A percentile compares a stretch with the other conserved stretches of the same genome.
Conservation (phyloP, 2,888 invertebrate genomes). For the Melieria crassipennis region DNA sequence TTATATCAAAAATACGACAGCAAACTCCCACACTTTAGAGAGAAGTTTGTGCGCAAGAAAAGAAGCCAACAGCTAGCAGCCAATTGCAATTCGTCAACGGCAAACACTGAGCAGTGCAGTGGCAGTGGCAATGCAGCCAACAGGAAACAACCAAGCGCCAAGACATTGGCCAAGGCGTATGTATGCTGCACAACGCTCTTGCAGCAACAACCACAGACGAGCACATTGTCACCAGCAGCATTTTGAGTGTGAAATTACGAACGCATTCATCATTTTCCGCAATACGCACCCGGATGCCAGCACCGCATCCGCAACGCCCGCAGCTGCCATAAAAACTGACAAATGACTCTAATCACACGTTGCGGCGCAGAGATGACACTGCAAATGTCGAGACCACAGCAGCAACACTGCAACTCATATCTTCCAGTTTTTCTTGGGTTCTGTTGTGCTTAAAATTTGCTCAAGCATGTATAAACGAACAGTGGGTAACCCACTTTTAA, state of each 20-base stretch:
- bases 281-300: not conserved
- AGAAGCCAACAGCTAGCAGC: conserved; percentile 12
- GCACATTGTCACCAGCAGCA: conserved; percentile 25
- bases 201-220: conserved; percentile 6
- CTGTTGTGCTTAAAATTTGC: no score
- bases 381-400: no score
- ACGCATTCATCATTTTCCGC: conserved; percentile 26
- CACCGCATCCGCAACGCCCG: not conserved
- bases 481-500: no score
- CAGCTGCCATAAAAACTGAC: conserved; percentile 20
- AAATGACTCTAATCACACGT: conserved; percentile 21
- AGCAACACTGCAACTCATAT: no score
- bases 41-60: not conserved
- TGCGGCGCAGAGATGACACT: no score
- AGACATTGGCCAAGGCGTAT: not conserved
- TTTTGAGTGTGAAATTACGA: conserved; percentile 32
- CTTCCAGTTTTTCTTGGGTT: no score
- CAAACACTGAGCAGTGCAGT: conserved; percentile 19
- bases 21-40: not conserved
- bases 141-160: not conserved
- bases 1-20: no score
- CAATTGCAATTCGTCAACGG: conserved; percentile 28
- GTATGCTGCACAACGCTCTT: conserved; percentile 12
- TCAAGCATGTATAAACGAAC: no score
- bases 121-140: no score